A percentile compares a stretch with the other conserved stretches of the same genome.
phyloP scores from a whole-genome alignment of 2,888 invertebrate genomes.

The Troides oblongomaculatus region DNA sequence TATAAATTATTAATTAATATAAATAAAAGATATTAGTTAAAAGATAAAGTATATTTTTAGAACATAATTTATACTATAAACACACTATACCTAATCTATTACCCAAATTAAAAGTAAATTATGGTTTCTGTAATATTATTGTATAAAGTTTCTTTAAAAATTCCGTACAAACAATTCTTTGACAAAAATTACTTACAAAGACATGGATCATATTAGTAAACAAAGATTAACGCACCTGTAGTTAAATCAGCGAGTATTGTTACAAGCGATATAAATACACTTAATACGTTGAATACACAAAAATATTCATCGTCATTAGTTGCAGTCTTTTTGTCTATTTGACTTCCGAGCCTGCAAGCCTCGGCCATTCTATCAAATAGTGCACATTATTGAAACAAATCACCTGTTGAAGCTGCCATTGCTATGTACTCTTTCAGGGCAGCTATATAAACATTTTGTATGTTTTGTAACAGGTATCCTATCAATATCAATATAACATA shows the following conservation, averaged over 20 bases:
- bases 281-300: constrained; percentile 74
- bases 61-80: too few relatives aligned
- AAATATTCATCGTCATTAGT: constrained; percentile 69
- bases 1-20: not conserved
- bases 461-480: constrained; percentile 7
- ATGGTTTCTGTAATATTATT: not conserved
- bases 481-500: constrained; percentile 11
- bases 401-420: constrained; percentile 21
- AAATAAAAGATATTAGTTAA: not conserved
- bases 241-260: constrained; percentile 80
- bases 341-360: constrained; percentile 63
- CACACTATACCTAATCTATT: too few relatives aligned
- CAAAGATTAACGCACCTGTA: constrained; percentile 70
- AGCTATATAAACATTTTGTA: constrained; percentile 1
- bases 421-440: constrained; percentile 9
- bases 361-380: constrained; percentile 65
- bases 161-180: too few relatives aligned
- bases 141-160: not conserved
- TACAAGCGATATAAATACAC: constrained; percentile 79
- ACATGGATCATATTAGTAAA: not conserved
- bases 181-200: not conserved
- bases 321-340: constrained; percentile 55
- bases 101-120: too few relatives aligned
- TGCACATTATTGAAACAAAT: constrained; percentile 38
- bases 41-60: too few relatives aligned